Base-by-base conservation (phyloP, 2,888 invertebrate genomes). In the Trichacis sp. region DNA sequence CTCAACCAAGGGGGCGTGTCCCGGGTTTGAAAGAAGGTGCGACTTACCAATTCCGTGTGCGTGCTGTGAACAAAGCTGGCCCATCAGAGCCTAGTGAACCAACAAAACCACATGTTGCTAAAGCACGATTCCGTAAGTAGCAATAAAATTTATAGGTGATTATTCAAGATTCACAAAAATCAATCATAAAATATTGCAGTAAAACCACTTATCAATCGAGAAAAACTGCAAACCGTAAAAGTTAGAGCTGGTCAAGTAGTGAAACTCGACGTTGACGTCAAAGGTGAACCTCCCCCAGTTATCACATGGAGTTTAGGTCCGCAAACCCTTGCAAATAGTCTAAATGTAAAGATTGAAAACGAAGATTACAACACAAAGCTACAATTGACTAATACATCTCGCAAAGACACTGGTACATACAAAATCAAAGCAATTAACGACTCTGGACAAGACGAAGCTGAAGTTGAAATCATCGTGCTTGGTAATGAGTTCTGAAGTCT, bases 11-110 rank as follows among this genome's bases (percentile, higher is more conserved):
- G 77, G 94, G 92, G n/a, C 90, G 90, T 19, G 94, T 96, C 46
- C 91, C 93, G 1, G 94, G 93, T 5, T 86, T 96, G 46, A 94
- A 95, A 79, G 95, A 96, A 85, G 96, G 96, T 15, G 95, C 95
- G 84, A 96, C 96, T 79, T 98, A 98, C 83, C 96, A 97, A 84
- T 98, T 97, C 89, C 88, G 96, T 30, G 90, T 97, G 1, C 88
- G 94, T n/a, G 98, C 98, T 15, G 86, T 97, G 11, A 99, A 99
- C 86, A 95, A 96, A 86, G 97, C 97, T 45, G 98, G 99, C 1
- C 91, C 91, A 40, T 96, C 96, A 0, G 95, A 95, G 75, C 94
- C 88, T 95, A 1, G 95, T 96, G 0, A 91, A 93, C 88, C 95
- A 1, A 95, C 96, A 0, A 91, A 93, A 72, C 94, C 93, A 63